phyloP scores from a whole-genome alignment of 2,888 invertebrate genomes.

The Drosophila barbarae region DNA sequence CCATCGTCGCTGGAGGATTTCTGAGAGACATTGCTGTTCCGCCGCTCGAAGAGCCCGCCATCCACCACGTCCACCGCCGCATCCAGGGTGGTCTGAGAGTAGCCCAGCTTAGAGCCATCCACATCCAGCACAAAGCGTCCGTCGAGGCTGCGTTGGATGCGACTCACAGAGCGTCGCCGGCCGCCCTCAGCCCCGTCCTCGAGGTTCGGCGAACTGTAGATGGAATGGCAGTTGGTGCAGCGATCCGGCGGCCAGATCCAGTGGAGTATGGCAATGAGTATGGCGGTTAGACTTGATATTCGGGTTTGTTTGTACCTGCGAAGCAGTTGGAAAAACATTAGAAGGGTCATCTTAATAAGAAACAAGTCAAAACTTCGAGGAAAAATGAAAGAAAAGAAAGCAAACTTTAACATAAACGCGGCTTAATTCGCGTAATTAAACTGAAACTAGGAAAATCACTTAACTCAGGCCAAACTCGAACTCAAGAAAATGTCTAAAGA shows the following conservation, averaged over 20 bases:
- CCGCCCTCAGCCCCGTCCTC: slow-evolving; percentile 77
- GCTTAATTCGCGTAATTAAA: slow-evolving; percentile 1
- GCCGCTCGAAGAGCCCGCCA: slow-evolving; percentile 73
- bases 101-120: slow-evolving; percentile 44
- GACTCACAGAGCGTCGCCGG: slow-evolving; percentile 80
- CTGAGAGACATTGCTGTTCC: slow-evolving; percentile 82
- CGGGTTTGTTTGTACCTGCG: slow-evolving; percentile 93
- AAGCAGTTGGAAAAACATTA: not conserved
- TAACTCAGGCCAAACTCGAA: slow-evolving; percentile 10
- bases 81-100: slow-evolving; percentile 43
- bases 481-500: slow-evolving; percentile 22
- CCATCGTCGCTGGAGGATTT: slow-evolving; percentile 89
- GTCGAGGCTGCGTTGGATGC: slow-evolving; percentile 87
- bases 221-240: slow-evolving; percentile 82
- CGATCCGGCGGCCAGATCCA: slow-evolving; percentile 89
- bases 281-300: slow-evolving; percentile 93
- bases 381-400: slow-evolving; percentile 7
- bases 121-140: slow-evolving; percentile 85
- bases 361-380: not conserved
- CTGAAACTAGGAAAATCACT: slow-evolving; percentile 12
- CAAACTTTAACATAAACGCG: not conserved
- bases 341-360: not conserved
- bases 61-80: slow-evolving; percentile 62
- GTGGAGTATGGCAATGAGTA: slow-evolving; percentile 85
- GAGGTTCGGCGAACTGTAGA: slow-evolving; percentile 78